Base-by-base conservation (phyloP, 2,888 invertebrate genomes). In the Carcina quercana region DNA sequence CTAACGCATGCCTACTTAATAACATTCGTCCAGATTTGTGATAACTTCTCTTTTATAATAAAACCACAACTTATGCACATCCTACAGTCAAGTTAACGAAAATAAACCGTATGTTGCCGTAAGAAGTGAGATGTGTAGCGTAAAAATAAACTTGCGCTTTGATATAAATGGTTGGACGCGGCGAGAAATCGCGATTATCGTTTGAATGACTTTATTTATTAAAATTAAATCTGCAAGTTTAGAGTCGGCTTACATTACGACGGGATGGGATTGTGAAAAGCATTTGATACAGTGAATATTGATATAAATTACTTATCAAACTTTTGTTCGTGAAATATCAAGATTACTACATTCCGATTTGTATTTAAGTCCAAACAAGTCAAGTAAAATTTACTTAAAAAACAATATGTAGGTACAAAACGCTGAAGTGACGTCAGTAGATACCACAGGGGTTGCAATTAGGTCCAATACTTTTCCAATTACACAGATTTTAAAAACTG, bases 191-290 rank as follows among this genome's bases (percentile, higher is more conserved):
- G 51, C 58, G 65, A 60, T 67, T 59, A 60, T 60, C 49, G 54
- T 50, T 43, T 40, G 56, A 59, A 69, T 59, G 64, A 58, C 61
- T 61, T 59, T 61, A 65, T 66, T 66, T 64, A 63, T 66, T 64
- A 60, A 62, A 59, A 59, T 63, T 61, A 58, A 59, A 55, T 47
- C 46, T 50, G 51, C 50, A 37, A 51, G 46, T 37, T 44, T 41
- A 47, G 43, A 47, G 26, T 33, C 13, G 47, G 51, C 35, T 50
- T 46, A 56, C 50, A 60, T 59, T 57, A 35, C 37, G 24, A 8
- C 10, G 8, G 20, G n/a, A 10, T 20, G 8, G 8, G 8, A 20
- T 41, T 42, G 36, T n/a, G n/a, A n/a, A n/a, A n/a, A n/a, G n/a
- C n/a, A n/a, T n/a, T n/a, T n/a, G n/a, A n/a, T n/a, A n/a, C n/a